Conservation (phyloP, 2,888 invertebrate species). For the Eurois occulta region DNA sequence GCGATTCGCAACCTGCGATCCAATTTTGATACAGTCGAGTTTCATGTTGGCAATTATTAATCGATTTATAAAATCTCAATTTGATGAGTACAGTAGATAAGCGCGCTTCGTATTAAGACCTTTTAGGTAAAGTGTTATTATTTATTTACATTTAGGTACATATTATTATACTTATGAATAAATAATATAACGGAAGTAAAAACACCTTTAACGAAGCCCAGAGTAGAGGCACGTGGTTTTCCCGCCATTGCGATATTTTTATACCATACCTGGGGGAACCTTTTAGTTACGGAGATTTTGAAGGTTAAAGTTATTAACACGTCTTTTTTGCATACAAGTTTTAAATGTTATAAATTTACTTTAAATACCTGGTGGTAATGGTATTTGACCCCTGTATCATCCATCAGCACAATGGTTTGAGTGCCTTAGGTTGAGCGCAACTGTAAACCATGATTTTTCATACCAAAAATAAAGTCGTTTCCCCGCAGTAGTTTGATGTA, state of each 20-base stretch:
- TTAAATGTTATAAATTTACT: background rate
- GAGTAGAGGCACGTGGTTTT: background rate
- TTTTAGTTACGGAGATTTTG: background rate
- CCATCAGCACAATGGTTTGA: background rate
- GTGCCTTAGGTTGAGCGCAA: background rate
- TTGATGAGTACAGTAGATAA: slow-evolving; percentile 38
- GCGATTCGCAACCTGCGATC: slow-evolving; percentile 36
- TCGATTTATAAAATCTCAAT: slow-evolving; percentile 35
- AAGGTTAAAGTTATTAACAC: background rate
- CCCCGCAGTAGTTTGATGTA: background rate
- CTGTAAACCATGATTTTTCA: background rate
- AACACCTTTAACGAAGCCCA: background rate
- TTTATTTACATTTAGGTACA: background rate
- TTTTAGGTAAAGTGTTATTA: slow-evolving; percentile 1
- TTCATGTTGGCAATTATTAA: slow-evolving; percentile 38
- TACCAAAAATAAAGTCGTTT: background rate
- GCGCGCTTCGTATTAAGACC: slow-evolving; percentile 13
- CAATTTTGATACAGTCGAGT: slow-evolving; percentile 44
- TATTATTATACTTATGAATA: background rate
- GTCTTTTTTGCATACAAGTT: background rate
- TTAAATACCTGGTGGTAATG: too few relatives aligned
- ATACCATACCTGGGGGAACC: background rate
- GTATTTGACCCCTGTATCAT: background rate
- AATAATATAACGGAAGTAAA: background rate
- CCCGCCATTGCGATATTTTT: background rate